Conservation (phyloP, 1,140 invertebrate genomes). For the Drosophila funebris region DNA sequence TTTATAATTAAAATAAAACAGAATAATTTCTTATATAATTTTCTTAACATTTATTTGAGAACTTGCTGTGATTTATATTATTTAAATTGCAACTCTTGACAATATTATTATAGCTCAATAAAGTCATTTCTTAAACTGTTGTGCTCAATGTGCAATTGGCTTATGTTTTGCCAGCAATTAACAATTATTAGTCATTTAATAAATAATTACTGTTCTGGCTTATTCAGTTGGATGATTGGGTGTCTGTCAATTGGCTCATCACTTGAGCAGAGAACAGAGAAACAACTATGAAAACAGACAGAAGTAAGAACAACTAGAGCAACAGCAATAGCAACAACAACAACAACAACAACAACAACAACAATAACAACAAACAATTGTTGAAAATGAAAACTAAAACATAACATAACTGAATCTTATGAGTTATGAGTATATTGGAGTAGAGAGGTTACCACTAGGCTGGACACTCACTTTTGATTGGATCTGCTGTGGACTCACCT, state of each 20-base stretch:
- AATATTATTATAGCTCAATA: neutral
- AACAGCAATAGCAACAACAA: neutral
- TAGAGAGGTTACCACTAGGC: constrained; percentile 34
- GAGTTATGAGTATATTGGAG: neutral
- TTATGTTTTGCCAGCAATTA: neutral
- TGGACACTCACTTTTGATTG: constrained; percentile 77
- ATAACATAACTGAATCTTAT: constrained; percentile 50
- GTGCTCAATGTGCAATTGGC: neutral
- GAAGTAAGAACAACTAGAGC: neutral
- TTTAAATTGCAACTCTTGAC: neutral
- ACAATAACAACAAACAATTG: constrained; percentile 8
- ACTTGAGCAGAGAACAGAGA: constrained; percentile 1
- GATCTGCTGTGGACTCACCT: constrained; percentile 88
- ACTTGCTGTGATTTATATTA: neutral
- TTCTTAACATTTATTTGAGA: neutral
- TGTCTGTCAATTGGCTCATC: constrained; percentile 24
- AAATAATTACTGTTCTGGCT: constrained; percentile 1
- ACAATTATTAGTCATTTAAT: neutral
- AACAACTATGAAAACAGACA: constrained; percentile 38
- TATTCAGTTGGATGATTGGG: constrained; percentile 8
- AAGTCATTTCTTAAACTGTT: constrained; percentile 2
- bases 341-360: neutral
- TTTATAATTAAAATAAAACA: neutral
- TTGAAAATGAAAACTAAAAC: constrained; percentile 3
- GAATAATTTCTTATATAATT: neutral